A percentile compares a stretch with the other conserved stretches of the same genome.
Evolutionary conservation across 2,888 invertebrate genomes (phyloP).

Genomic region (Selenia dentaria): DNA sequence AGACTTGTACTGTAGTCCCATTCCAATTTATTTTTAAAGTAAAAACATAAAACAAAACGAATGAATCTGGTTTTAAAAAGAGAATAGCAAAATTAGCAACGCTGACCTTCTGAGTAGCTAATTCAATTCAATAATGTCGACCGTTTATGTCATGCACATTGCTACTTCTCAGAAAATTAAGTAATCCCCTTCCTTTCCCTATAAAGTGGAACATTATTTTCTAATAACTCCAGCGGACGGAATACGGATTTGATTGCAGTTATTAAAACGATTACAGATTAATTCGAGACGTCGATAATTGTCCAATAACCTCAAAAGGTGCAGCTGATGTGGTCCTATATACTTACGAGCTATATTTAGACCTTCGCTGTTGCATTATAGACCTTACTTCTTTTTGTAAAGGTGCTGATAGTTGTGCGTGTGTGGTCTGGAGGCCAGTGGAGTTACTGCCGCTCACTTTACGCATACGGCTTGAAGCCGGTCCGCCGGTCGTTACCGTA

Average conservation of each 20-base stretch:
- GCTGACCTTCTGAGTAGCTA: too few species aligned
- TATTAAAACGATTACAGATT: constrained; percentile 38
- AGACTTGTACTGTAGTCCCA: too few species aligned
- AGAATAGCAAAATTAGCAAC: too few species aligned
- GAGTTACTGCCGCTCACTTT: constrained; percentile 51
- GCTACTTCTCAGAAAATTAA: background rate
- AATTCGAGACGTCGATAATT: constrained; percentile 40
- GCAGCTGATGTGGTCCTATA: constrained; percentile 25
- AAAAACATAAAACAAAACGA: too few species aligned
- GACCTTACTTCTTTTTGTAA: constrained; percentile 4
- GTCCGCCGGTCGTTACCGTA: constrained; percentile 28
- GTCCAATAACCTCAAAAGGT: constrained; percentile 38
- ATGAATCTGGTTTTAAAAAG: too few species aligned
- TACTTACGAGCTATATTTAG: constrained; percentile 1
- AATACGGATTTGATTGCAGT: constrained; percentile 15
- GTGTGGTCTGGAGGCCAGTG: constrained; percentile 19
- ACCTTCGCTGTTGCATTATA: constrained; percentile 1
- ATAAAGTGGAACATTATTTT: constrained; percentile 32
- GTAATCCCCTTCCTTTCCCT: constrained; percentile 22
- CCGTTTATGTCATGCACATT: background rate
- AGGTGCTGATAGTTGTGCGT: constrained; percentile 2
- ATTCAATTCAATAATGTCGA: constrained; percentile 2
- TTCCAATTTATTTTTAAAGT: too few species aligned
- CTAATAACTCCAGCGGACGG: constrained; percentile 14
- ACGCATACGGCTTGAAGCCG: constrained; percentile 33